Conservation (phyloP, 1,140 invertebrate genomes). For the Lutraria rhynchaena region DNA sequence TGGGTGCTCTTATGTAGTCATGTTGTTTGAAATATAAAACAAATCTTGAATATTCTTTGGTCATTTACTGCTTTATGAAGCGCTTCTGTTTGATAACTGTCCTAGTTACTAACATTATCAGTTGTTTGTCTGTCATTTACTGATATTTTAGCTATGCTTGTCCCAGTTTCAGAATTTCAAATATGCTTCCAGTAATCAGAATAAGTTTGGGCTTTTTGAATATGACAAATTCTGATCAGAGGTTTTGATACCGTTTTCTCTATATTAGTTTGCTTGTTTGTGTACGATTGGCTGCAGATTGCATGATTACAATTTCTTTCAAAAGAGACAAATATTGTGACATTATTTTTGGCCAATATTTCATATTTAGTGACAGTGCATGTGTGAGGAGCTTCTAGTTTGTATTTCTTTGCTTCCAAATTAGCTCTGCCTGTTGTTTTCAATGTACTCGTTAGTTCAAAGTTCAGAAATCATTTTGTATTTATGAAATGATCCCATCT, state of each 20-base stretch:
- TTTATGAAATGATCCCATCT: not conserved
- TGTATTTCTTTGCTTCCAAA: constrained; percentile 5
- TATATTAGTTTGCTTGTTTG: constrained; percentile 27
- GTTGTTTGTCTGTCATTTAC: too few relatives aligned
- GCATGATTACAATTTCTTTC: constrained; percentile 32
- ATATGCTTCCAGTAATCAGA: not conserved
- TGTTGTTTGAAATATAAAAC: too few relatives aligned
- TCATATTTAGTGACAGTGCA: constrained; percentile 20
- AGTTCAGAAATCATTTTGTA: not conserved
- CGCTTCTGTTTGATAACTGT: too few relatives aligned
- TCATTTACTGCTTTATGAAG: too few relatives aligned
- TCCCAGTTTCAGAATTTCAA: too few relatives aligned
- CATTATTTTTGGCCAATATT: not conserved
- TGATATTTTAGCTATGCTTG: too few relatives aligned
- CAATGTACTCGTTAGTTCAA: not conserved
- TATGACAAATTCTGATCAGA: constrained; percentile 19
- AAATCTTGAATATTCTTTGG: too few relatives aligned
- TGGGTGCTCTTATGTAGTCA: too few relatives aligned
- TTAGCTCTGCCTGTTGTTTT: not conserved
- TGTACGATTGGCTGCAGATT: constrained; percentile 8
- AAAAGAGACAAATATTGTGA: constrained; percentile 5
- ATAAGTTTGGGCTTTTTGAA: not conserved
- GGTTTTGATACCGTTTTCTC: constrained; percentile 1
- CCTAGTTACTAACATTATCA: too few relatives aligned
- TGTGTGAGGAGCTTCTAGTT: constrained; percentile 23